Evolutionary conservation across 2,888 invertebrate species (phyloP).

Genomic region (Drosophila siamana): DNA sequence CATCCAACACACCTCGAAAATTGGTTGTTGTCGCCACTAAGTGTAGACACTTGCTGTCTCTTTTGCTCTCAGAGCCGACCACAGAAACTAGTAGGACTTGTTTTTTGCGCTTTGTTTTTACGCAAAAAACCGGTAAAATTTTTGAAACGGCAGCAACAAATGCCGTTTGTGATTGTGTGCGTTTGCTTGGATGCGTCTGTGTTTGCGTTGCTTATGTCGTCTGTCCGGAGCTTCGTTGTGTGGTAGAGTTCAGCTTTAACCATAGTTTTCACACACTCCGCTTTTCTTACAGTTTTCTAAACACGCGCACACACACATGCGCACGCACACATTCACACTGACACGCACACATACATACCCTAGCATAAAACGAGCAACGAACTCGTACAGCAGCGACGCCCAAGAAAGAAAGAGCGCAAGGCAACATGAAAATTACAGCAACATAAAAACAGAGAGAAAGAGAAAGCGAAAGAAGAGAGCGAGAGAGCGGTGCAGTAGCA

Average conservation of each 20-base stretch:
- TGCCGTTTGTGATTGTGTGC: slow-evolving; percentile 35
- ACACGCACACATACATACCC: slow-evolving; percentile 27
- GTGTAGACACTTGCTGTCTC: slow-evolving; percentile 53
- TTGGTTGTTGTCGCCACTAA: slow-evolving; percentile 68
- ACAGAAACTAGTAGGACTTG: slow-evolving; percentile 75
- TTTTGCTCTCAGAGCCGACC: slow-evolving; percentile 35
- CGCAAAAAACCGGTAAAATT: slow-evolving; percentile 79
- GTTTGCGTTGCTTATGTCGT: slow-evolving; percentile 21
- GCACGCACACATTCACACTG: slow-evolving; percentile 17
- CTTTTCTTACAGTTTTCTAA: slow-evolving; percentile 79
- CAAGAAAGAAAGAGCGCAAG: slow-evolving; percentile 74
- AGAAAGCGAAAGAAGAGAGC: slow-evolving; percentile 33
- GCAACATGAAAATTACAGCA: slow-evolving; percentile 74
- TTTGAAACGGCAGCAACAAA: slow-evolving; percentile 51
- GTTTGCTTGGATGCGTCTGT: slow-evolving; percentile 27
- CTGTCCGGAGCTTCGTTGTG: slow-evolving; percentile 29
- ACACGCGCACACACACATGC: slow-evolving; percentile 57
- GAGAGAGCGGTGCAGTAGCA: slow-evolving; percentile 36
- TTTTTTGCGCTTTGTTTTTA: slow-evolving; percentile 69
- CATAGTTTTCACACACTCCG: slow-evolving; percentile 75
- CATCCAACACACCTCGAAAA: slow-evolving; percentile 66
- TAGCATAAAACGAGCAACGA: slow-evolving; percentile 70
- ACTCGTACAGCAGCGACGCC: slow-evolving; percentile 76
- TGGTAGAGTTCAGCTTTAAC: slow-evolving; percentile 62
- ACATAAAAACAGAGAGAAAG: slow-evolving; percentile 53